These are phyloP conservation scores for Arctocebus calabarensis DNA, from an alignment of 2,797 vertebrate species.

Conservation along the genomic window DNA sequence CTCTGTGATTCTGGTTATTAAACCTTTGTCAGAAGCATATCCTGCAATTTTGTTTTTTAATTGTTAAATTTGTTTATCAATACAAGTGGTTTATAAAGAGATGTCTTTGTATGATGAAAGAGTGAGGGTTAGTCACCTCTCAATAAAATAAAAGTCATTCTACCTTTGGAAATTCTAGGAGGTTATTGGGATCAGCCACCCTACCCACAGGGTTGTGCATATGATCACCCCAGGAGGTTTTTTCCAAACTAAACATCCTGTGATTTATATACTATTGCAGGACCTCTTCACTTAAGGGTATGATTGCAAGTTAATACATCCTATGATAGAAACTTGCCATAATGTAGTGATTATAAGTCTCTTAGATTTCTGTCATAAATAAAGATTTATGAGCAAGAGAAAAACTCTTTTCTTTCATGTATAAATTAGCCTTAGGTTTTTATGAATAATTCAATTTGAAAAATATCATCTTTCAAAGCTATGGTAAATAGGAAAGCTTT, in stretches of 20 bases:
- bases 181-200: background rate
- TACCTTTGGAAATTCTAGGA: background rate
- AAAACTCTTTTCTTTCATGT: slow-evolving; percentile 77
- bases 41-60: background rate
- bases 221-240: background rate
- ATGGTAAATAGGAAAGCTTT: slow-evolving; percentile 67
- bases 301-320: slow-evolving; percentile 68
- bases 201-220: background rate
- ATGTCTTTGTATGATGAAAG: background rate
- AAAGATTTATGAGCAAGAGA: slow-evolving; percentile 77
- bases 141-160: background rate
- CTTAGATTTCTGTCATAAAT: slow-evolving; percentile 77
- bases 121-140: fast-evolving
- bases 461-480: slow-evolving; percentile 76
- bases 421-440: slow-evolving; percentile 80
- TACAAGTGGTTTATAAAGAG: background rate
- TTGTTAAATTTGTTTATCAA: background rate
- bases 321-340: slow-evolving; percentile 70
- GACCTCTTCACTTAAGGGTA: slow-evolving; percentile 55
- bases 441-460: slow-evolving; percentile 82
- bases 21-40: too few relatives aligned
- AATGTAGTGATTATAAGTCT: slow-evolving; percentile 75
- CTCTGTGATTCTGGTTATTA: too few relatives aligned
- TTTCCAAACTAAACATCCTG: background rate
- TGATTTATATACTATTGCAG: slow-evolving; percentile 56